These are phyloP conservation scores for Anoplolepis gracilipes DNA, from an alignment of 1,140 invertebrate species.

Conservation along the genomic window DNA sequence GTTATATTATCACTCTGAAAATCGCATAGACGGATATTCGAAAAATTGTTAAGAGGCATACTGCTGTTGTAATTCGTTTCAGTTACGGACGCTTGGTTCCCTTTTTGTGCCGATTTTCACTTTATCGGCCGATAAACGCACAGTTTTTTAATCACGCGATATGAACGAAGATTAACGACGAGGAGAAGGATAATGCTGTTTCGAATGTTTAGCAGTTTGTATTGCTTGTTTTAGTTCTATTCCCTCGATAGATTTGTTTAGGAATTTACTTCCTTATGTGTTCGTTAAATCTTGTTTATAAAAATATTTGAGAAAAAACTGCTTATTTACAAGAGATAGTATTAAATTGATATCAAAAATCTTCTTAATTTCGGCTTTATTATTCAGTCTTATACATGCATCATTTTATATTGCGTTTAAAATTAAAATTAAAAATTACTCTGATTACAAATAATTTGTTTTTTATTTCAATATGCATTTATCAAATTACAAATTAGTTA, in stretches of 20 bases:
- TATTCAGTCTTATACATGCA: not conserved
- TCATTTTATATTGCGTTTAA: not conserved
- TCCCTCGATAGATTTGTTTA: not conserved
- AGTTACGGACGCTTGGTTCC: conserved; percentile 23
- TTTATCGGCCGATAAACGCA: conserved; percentile 52
- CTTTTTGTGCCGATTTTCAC: conserved; percentile 45
- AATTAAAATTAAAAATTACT: not conserved
- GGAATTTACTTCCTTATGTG: not conserved
- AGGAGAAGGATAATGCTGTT: conserved; percentile 29
- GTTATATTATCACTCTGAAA: conserved; percentile 56
- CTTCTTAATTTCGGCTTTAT: not conserved
- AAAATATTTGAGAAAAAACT: not conserved
- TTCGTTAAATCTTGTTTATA: not conserved
- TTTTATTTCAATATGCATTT: not conserved
- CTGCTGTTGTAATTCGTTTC: conserved; percentile 42
- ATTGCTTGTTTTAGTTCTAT: not conserved
- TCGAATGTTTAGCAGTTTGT: conserved; percentile 22
- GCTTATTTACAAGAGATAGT: conserved; percentile 8
- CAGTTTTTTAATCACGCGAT: conserved; percentile 53
- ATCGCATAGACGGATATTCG: conserved; percentile 43
- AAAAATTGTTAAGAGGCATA: conserved; percentile 55
- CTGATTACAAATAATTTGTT: not conserved
- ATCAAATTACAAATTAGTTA: too few relatives aligned
- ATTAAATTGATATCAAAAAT: conserved; percentile 14
- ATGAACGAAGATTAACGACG: conserved; percentile 52